Conservation (phyloP, 2,888 invertebrate genomes). For the Drosophila subsilvestris region DNA sequence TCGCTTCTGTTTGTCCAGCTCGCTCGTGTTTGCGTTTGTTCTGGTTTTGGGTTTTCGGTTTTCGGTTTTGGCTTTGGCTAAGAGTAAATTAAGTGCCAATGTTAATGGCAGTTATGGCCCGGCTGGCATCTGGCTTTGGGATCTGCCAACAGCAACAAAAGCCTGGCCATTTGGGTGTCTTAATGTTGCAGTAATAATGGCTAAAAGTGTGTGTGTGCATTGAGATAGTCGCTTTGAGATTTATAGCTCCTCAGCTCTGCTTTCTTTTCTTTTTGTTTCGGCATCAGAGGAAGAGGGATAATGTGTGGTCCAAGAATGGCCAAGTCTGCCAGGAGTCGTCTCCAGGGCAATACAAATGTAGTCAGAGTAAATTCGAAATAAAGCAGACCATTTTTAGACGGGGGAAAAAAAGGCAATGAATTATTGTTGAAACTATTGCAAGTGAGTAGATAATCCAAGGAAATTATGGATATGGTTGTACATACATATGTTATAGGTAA, state of each 20-base stretch:
- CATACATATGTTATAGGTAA: not conserved
- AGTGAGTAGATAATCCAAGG: not conserved
- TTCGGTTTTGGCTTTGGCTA: constrained; percentile 65
- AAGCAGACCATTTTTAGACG: not conserved
- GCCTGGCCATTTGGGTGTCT: constrained; percentile 74
- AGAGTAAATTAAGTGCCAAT: constrained; percentile 78
- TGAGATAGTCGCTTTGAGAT: constrained; percentile 69
- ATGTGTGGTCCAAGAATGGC: constrained; percentile 28
- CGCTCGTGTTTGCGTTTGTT: constrained; percentile 46
- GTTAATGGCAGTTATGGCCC: constrained; percentile 77
- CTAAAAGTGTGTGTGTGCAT: constrained; percentile 68
- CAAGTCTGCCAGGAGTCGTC: constrained; percentile 3
- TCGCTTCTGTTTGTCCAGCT: constrained; percentile 34
- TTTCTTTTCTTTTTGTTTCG: constrained; percentile 24
- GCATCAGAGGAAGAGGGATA: constrained; percentile 10
- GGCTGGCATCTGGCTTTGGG: constrained; percentile 73
- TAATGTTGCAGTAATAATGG: constrained; percentile 75
- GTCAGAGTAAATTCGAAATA: not conserved
- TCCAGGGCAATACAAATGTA: constrained; percentile 26
- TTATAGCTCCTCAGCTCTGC: constrained; percentile 59
- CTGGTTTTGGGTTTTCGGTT: constrained; percentile 64
- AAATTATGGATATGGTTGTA: not conserved
- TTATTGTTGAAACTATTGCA: not conserved
- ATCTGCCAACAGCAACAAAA: constrained; percentile 53
- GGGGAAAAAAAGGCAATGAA: not conserved